Conservation (phyloP, 2,888 invertebrate genomes). For the Camptogramma bilineatum region DNA sequence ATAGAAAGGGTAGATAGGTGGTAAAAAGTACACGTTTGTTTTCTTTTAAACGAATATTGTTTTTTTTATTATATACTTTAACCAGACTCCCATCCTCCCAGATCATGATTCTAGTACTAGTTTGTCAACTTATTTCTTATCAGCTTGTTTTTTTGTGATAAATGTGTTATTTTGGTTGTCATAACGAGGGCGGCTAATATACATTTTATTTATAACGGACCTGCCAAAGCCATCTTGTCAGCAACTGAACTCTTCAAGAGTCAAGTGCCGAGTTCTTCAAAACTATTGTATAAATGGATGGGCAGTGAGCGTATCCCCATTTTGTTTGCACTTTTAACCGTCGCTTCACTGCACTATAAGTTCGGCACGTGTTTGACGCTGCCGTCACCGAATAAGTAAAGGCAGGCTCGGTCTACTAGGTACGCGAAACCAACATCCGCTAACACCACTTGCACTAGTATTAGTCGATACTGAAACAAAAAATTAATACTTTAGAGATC, state of each 20-base stretch:
- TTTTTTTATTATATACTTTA: no score
- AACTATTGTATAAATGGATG: background rate
- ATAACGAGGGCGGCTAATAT: no score
- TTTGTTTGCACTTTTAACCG: slow-evolving; percentile 15
- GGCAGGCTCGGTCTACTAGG: slow-evolving; percentile 92
- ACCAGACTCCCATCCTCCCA: no score
- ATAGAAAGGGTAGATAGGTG: no score
- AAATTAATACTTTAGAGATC: slow-evolving; percentile 1
- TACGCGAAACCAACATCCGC: slow-evolving; percentile 95
- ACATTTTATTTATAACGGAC: background rate
- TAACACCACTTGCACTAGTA: slow-evolving; percentile 92
- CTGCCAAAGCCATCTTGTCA: background rate
- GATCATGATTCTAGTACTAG: no score
- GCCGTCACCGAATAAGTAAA: slow-evolving; percentile 95
- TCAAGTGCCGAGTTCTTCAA: background rate
- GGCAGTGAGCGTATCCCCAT: background rate
- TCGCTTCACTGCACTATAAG: slow-evolving; percentile 24
- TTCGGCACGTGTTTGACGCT: slow-evolving; percentile 66
- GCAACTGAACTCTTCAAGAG: background rate
- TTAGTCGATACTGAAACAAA: slow-evolving; percentile 93
- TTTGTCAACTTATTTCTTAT: no score
- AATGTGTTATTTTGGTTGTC: no score
- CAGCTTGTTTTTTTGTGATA: no score
- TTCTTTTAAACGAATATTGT: no score
- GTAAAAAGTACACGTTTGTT: no score